Evolutionary conservation across 92 coral and sea anemone genomes (phyloP).

Genomic region (Palythoa grandiflora): DNA sequence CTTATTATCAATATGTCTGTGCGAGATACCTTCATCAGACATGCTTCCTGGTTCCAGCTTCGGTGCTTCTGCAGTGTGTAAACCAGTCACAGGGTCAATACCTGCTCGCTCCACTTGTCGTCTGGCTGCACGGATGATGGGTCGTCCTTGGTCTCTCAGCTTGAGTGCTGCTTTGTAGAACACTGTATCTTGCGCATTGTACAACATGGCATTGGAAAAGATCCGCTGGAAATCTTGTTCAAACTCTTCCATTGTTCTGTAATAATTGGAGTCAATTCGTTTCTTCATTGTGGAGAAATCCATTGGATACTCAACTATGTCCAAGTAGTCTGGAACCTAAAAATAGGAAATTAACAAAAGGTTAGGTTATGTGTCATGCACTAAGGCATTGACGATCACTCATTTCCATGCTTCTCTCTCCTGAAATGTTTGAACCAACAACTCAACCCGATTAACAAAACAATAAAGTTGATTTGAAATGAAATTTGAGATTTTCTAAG

Average conservation of each 20-base stretch:
- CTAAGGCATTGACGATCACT: too few species aligned
- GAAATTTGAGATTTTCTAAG: too few species aligned
- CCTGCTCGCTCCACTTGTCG: slow-evolving; percentile 97
- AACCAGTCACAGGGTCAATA: slow-evolving; percentile 94
- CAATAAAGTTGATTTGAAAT: too few species aligned
- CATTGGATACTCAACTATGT: slow-evolving; percentile 91
- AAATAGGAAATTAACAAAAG: background rate
- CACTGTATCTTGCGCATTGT: slow-evolving; percentile 95
- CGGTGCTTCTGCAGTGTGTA: slow-evolving; percentile 92
- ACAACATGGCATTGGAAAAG: slow-evolving; percentile 83
- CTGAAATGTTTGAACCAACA: too few species aligned
- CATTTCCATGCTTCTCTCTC: too few species aligned
- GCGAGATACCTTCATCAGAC: slow-evolving; percentile 87
- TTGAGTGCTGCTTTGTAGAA: slow-evolving; percentile 95
- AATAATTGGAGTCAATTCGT: slow-evolving; percentile 89
- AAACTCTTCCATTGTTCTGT: slow-evolving; percentile 93
- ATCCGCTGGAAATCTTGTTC: slow-evolving; percentile 92
- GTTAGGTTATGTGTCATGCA: too few species aligned
- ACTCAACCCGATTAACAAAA: too few species aligned
- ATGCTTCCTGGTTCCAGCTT: slow-evolving; percentile 93
- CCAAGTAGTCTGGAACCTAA: slow-evolving; percentile 95
- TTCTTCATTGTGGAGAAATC: slow-evolving; percentile 91
- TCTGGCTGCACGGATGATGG: slow-evolving; percentile 91
- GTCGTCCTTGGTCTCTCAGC: slow-evolving; percentile 95
- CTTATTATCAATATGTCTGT: background rate